Percentiles rank a stretch among this genome's conserved stretches.
These are phyloP conservation scores for Distichodus sexfasciatus DNA, from an alignment of 2,797 vertebrate genomes.

Conservation along the genomic window DNA sequence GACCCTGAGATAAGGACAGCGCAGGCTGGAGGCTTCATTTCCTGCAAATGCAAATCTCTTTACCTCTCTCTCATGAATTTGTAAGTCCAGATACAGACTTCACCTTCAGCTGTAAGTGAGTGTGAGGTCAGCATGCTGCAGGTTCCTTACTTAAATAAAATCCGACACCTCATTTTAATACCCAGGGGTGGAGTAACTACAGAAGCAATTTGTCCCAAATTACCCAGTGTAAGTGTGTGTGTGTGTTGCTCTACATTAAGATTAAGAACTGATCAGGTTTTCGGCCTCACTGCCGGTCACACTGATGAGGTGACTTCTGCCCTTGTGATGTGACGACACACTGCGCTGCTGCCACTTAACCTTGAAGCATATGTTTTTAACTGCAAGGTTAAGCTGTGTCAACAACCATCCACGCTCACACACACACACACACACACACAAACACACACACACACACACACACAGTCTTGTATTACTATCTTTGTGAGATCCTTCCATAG, in stretches of 20 bases:
- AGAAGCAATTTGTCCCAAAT: conserved; percentile 46
- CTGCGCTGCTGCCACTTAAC: too few species aligned
- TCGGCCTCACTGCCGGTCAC: background rate
- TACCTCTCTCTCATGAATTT: conserved; percentile 35
- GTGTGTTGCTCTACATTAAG: conserved; percentile 43
- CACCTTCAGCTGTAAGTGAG: conserved; percentile 44
- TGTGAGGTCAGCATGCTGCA: conserved; percentile 43
- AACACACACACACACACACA: too few species aligned
- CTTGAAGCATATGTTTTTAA: too few species aligned
- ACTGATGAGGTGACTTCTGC: background rate
- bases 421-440: too few species aligned
- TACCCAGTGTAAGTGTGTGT: background rate
- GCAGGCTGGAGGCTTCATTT: background rate
- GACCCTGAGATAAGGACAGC: background rate
- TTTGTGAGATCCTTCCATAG: too few species aligned
- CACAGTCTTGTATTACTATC: too few species aligned
- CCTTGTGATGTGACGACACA: too few species aligned
- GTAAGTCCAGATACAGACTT: conserved; percentile 37
- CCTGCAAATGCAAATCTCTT: background rate
- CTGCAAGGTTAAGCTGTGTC: too few species aligned
- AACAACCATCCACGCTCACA: too few species aligned
- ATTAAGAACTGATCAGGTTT: conserved; percentile 46
- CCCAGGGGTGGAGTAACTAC: background rate
- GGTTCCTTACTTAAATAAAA: conserved; percentile 42
- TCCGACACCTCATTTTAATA: conserved; percentile 36